Evolutionary conservation across 2,888 invertebrate species (phyloP).

Genomic region (Napeogenes sylphis): DNA sequence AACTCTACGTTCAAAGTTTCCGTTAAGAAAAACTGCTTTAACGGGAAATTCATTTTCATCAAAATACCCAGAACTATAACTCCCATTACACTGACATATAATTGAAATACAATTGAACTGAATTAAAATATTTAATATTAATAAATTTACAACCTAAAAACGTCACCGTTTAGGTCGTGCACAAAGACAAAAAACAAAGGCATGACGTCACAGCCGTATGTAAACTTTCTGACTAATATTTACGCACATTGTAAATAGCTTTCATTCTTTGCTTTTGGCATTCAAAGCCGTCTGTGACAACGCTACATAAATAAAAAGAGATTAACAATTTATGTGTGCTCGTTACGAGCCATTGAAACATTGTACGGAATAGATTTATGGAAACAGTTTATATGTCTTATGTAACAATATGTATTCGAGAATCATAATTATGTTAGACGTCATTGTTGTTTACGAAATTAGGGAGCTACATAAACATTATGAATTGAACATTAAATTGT

Average conservation of each 20-base stretch:
- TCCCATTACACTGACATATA: too few species aligned
- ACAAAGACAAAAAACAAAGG: slow-evolving; percentile 1
- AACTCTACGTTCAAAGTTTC: too few species aligned
- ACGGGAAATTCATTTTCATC: too few species aligned
- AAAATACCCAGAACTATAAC: too few species aligned
- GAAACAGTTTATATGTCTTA: slow-evolving; percentile 5
- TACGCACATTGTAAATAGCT: slow-evolving; percentile 7
- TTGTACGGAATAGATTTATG: slow-evolving; percentile 5
- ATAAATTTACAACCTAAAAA: slow-evolving; percentile 3
- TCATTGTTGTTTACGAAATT: slow-evolving; percentile 1
- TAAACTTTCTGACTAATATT: slow-evolving; percentile 7
- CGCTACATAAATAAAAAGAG: slow-evolving; percentile 22
- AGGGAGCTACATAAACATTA: neutral
- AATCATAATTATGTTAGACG: too few species aligned
- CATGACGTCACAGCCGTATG: slow-evolving; percentile 4
- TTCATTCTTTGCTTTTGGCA: slow-evolving; percentile 7
- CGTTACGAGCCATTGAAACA: slow-evolving; percentile 14
- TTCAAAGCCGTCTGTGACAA: slow-evolving; percentile 13
- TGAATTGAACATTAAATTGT: too few species aligned
- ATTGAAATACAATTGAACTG: too few species aligned
- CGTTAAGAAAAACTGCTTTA: too few species aligned
- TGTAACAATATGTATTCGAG: neutral
- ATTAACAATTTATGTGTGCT: slow-evolving; percentile 27
- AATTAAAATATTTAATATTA: slow-evolving; percentile 4
- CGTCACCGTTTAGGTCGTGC: neutral